A percentile compares a stretch with the other conserved stretches of the same genome.
These are phyloP conservation scores for Spea hammondii DNA, from an alignment of 2,797 vertebrate species.

Conservation along the genomic window DNA sequence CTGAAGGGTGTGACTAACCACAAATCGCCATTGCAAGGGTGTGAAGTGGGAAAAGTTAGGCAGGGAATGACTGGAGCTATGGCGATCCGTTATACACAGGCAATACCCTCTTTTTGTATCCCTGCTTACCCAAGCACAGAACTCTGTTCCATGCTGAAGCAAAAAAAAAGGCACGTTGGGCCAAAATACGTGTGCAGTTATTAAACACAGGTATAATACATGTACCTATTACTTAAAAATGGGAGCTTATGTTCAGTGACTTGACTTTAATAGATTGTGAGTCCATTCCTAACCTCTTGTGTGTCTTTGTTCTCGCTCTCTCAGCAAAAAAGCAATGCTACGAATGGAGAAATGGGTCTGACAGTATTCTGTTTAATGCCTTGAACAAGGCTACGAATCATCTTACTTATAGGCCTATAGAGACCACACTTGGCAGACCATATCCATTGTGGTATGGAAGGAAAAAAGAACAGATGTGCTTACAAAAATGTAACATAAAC, in stretches of 20 bases:
- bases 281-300: background rate
- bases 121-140: no score
- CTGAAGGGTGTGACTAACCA: no score
- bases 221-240: background rate
- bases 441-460: background rate
- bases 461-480: conserved; percentile 5
- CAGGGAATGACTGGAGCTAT: no score
- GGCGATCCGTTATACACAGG: no score
- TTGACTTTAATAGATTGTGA: background rate
- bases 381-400: conserved; percentile 2
- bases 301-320: conserved; percentile 4
- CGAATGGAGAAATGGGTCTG: background rate
- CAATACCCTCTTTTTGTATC: no score
- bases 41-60: no score
- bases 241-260: background rate
- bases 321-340: background rate
- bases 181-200: background rate
- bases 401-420: conserved; percentile 8
- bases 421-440: conserved; percentile 1
- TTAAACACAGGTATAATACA: background rate
- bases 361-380: conserved; percentile 2
- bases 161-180: no score
- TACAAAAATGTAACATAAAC: background rate
- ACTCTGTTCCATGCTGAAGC: background rate
- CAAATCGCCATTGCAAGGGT: no score